Percentiles rank a stretch among this genome's conserved stretches.
Conservation (phyloP, 2,888 invertebrate genomes). For the Leistus spinibarbis region DNA sequence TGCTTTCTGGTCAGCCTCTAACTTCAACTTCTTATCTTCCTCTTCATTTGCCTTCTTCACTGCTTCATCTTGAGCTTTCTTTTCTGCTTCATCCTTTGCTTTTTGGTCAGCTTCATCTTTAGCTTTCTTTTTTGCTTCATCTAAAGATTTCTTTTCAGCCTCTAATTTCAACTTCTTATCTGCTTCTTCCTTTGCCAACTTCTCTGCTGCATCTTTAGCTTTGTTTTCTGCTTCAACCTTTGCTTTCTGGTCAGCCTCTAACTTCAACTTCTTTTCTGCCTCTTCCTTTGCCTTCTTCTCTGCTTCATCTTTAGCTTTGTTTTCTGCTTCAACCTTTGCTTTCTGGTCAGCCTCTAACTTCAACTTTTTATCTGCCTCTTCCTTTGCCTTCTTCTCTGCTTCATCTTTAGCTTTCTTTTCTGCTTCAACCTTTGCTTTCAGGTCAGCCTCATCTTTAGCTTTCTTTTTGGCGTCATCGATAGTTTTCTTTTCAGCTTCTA, state of each 20-base stretch:
- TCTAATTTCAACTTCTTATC: constrained; percentile 39
- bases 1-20: constrained; percentile 17
- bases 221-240: constrained; percentile 41
- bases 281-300: constrained; percentile 41
- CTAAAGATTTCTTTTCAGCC: constrained; percentile 34
- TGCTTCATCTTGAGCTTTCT: constrained; percentile 39
- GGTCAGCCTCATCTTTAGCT: constrained; percentile 39
- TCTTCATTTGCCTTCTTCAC: constrained; percentile 29
- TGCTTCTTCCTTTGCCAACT: constrained; percentile 34
- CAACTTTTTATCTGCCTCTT: constrained; percentile 36
- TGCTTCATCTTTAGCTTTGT: constrained; percentile 39
- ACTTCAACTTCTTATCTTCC: not conserved
- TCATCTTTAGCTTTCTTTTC: constrained; percentile 37
- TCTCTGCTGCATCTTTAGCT: constrained; percentile 42
- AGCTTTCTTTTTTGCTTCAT: constrained; percentile 31
- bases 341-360: constrained; percentile 42
- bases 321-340: constrained; percentile 43
- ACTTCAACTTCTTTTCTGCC: constrained; percentile 42
- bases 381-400: constrained; percentile 27
- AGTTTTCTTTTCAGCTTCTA: not conserved
- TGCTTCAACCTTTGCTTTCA: constrained; percentile 38
- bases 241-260: constrained; percentile 40
- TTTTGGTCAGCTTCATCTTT: constrained; percentile 37
- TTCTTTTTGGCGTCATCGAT: constrained; percentile 40
- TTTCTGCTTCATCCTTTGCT: constrained; percentile 39